phyloP scores from a whole-genome alignment of 2,888 invertebrate species.

The Caenorhabditis sinica region DNA sequence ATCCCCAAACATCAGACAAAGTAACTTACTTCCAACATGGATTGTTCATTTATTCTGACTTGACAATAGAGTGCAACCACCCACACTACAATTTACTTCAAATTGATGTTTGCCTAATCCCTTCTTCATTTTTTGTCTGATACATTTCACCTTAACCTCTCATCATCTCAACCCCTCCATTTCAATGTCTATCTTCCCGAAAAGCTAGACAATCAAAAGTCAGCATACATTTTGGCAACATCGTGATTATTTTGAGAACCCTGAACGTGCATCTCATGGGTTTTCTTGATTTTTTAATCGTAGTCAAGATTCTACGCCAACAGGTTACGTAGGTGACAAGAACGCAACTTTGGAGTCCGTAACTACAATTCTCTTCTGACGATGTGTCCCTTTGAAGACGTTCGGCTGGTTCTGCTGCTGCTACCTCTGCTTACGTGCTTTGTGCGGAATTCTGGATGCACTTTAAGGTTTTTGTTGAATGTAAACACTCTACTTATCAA shows the following conservation, averaged over 20 bases:
- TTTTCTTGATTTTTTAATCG: neutral
- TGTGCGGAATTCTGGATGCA: conserved; percentile 33
- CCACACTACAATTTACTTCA: conserved; percentile 29
- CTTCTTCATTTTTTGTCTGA: conserved; percentile 11
- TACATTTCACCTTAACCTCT: conserved; percentile 20
- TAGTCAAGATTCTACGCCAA: conserved; percentile 5
- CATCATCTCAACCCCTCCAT: neutral
- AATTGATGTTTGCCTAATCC: conserved; percentile 24
- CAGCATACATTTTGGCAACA: conserved; percentile 19
- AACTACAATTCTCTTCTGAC: conserved; percentile 15
- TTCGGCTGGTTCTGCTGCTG: neutral
- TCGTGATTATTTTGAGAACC: neutral
- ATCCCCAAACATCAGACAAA: neutral
- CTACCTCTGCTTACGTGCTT: conserved; percentile 33
- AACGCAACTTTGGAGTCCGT: conserved; percentile 33
- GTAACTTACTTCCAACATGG: neutral
- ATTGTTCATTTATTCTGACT: conserved; percentile 2
- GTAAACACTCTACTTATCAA: conserved; percentile 42
- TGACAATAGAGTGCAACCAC: conserved; percentile 21
- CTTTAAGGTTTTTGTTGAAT: conserved; percentile 18
- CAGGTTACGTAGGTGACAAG: conserved; percentile 40
- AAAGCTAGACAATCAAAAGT: conserved; percentile 20
- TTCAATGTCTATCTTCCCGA: conserved; percentile 2
- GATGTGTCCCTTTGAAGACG: conserved; percentile 30
- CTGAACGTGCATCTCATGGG: conserved; percentile 18